These are phyloP conservation scores for Anas bahamensis DNA, from an alignment of 2,797 vertebrate genomes.

Conservation along the genomic window DNA sequence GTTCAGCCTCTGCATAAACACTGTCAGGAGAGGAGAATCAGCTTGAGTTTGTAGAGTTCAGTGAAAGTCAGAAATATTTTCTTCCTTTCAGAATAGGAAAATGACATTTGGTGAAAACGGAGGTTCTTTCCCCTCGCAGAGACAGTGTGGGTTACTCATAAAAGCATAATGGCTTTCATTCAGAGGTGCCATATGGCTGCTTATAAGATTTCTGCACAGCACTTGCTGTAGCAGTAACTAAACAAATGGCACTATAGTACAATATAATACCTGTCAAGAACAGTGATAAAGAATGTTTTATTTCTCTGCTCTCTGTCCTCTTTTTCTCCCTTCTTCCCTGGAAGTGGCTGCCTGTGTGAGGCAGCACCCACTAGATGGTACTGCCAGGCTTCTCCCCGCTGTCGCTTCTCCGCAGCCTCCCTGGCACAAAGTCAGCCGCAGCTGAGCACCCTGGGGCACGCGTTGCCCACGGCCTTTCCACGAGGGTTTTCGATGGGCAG, in stretches of 20 bases:
- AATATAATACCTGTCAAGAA: slow-evolving; percentile 78
- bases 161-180: slow-evolving; percentile 79
- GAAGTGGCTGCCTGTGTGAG: slow-evolving; percentile 24
- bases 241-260: slow-evolving; percentile 79
- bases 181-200: slow-evolving; percentile 76
- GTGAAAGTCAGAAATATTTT: slow-evolving; percentile 61
- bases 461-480: neutral
- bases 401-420: neutral
- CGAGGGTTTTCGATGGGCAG: neutral
- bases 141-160: slow-evolving; percentile 75
- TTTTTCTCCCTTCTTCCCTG: slow-evolving; percentile 45
- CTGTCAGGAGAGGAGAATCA: slow-evolving; percentile 35
- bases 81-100: slow-evolving; percentile 70
- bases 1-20: slow-evolving; percentile 44
- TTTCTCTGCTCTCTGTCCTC: slow-evolving; percentile 73
- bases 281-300: slow-evolving; percentile 79
- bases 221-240: slow-evolving; percentile 76
- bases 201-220: slow-evolving; percentile 77
- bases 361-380: slow-evolving; percentile 67
- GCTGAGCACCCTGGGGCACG: fast-evolving
- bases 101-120: slow-evolving; percentile 71
- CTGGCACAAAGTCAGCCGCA: neutral
- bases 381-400: slow-evolving; percentile 44
- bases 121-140: slow-evolving; percentile 70
- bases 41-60: slow-evolving; percentile 27